These are phyloP conservation scores for Limonius californicus DNA, from an alignment of 1,140 invertebrate species.

Conservation along the genomic window DNA sequence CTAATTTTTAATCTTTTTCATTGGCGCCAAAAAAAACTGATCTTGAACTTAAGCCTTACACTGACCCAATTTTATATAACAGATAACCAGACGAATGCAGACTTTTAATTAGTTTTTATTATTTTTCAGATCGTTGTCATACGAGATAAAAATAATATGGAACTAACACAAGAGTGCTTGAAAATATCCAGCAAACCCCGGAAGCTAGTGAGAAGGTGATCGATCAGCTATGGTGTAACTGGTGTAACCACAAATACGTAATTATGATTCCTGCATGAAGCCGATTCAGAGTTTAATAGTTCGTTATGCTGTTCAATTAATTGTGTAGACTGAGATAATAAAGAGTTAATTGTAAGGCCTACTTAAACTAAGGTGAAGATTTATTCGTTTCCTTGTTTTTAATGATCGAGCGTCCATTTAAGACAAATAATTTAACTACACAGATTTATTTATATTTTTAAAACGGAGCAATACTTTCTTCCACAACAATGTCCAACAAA, in stretches of 20 bases:
- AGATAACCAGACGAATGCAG: no score
- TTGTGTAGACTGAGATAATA: background rate
- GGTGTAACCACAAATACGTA: background rate
- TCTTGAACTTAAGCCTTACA: no score
- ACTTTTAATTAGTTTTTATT: background rate
- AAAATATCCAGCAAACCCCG: background rate
- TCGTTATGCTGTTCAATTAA: constrained; percentile 1
- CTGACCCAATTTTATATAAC: no score
- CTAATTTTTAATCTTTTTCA: no score
- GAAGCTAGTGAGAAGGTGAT: constrained; percentile 1
- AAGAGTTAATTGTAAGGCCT: constrained; percentile 3
- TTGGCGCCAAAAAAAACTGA: no score
- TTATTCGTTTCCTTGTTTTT: background rate
- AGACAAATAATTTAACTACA: constrained; percentile 3
- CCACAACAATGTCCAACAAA: background rate
- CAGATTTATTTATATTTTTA: constrained; percentile 1
- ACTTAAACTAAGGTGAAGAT: background rate
- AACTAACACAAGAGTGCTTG: background rate
- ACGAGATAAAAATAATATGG: background rate
- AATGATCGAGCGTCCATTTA: background rate
- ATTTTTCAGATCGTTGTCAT: background rate
- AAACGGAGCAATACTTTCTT: background rate
- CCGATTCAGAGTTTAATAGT: background rate
- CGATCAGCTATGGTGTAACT: background rate
- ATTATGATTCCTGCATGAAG: background rate